Conservation (phyloP, 2,888 invertebrate genomes). For the Phania funesta region DNA sequence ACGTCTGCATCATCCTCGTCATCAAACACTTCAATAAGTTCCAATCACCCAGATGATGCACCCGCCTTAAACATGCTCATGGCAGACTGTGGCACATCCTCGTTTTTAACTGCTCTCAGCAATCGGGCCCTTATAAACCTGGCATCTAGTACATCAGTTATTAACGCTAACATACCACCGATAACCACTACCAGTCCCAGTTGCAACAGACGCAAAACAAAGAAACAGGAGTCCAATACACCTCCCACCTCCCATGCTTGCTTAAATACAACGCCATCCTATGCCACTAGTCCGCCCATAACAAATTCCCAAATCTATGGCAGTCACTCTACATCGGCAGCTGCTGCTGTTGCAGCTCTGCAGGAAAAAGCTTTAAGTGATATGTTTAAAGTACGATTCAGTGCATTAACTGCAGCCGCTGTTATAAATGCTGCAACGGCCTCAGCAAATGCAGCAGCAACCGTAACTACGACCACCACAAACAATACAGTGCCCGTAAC, state of each 20-base stretch:
- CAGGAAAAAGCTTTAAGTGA: conserved; percentile 72
- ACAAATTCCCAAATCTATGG: conserved; percentile 66
- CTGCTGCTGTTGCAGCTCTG: conserved; percentile 68
- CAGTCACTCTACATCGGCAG: conserved; percentile 58
- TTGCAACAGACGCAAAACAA: conserved; percentile 58
- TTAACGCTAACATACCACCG: conserved; percentile 32
- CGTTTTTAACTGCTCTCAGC: conserved; percentile 46
- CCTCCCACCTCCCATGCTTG: conserved; percentile 7
- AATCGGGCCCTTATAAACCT: conserved; percentile 48
- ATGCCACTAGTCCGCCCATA: conserved; percentile 67
- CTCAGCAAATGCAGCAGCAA: conserved; percentile 45
- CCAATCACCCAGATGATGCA: conserved; percentile 50
- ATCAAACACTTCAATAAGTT: conserved; percentile 29
- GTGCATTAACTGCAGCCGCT: conserved; percentile 70
- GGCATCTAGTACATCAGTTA: conserved; percentile 42
- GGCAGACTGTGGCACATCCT: conserved; percentile 50
- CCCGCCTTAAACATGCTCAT: conserved; percentile 52
- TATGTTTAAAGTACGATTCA: conserved; percentile 74
- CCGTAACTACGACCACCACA: conserved; percentile 17
- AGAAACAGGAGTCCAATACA: conserved; percentile 9
- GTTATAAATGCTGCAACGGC: conserved; percentile 58
- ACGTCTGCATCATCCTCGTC: conserved; percentile 35
- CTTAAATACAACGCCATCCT: conserved; percentile 49
- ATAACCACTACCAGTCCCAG: conserved; percentile 48
- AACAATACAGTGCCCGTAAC: conserved; percentile 13